phyloP scores from a whole-genome alignment of 2,888 invertebrate genomes.

The Fragum sueziense region DNA sequence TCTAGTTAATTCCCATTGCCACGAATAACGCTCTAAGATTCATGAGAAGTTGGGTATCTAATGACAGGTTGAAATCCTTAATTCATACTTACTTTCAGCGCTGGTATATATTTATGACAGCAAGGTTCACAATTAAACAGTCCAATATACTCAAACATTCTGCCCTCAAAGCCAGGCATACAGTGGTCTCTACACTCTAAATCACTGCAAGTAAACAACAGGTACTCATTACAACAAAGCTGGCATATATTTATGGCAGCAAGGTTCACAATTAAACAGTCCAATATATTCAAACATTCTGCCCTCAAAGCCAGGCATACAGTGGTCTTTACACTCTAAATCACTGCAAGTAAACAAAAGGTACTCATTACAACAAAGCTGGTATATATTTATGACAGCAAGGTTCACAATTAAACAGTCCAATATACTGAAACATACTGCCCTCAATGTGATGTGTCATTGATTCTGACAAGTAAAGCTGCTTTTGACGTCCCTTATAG shows the following conservation, averaged over 20 bases:
- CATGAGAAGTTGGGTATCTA: too few species aligned
- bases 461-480: too few species aligned
- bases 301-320: slow-evolving; percentile 33
- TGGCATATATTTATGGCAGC: slow-evolving; percentile 35
- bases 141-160: slow-evolving; percentile 41
- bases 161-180: slow-evolving; percentile 31
- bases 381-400: slow-evolving; percentile 36
- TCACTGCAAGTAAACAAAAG: slow-evolving; percentile 3
- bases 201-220: background rate
- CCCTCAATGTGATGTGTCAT: slow-evolving; percentile 28
- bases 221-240: slow-evolving; percentile 28
- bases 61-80: too few species aligned
- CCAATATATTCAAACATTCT: slow-evolving; percentile 42
- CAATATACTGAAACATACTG: slow-evolving; percentile 38
- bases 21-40: too few species aligned
- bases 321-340: slow-evolving; percentile 19
- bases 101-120: slow-evolving; percentile 37
- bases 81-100: slow-evolving; percentile 36
- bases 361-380: too few species aligned
- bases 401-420: slow-evolving; percentile 27
- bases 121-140: slow-evolving; percentile 26
- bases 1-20: too few species aligned
- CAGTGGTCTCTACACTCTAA: slow-evolving; percentile 22
- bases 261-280: slow-evolving; percentile 24
- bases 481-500: too few species aligned